Conservation (phyloP, 2,797 vertebrate genomes). For the Podarcis lilfordi region DNA sequence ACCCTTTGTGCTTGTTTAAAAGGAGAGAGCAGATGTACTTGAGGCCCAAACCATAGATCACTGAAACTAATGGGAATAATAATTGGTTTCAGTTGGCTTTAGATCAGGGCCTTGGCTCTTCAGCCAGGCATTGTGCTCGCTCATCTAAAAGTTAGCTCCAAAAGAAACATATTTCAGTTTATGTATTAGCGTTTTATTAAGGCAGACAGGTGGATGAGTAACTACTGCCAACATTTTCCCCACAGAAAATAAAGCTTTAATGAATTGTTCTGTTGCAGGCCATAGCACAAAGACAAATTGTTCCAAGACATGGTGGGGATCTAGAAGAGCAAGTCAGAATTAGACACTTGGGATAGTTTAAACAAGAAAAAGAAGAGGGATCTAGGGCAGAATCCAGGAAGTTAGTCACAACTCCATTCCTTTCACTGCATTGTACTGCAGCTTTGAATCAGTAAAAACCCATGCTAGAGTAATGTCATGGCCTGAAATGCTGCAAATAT, state of each 20-base stretch:
- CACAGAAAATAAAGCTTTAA: slow-evolving; percentile 23
- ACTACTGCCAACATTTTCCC: slow-evolving; percentile 43
- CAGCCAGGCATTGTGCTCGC: rapidly evolving
- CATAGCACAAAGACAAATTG: not conserved
- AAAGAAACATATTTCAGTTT: slow-evolving; percentile 27
- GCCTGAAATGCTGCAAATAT: not conserved
- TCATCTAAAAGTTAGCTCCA: slow-evolving; percentile 23
- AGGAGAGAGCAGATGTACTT: slow-evolving; percentile 33
- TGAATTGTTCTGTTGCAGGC: slow-evolving; percentile 19
- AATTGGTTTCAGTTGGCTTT: not conserved
- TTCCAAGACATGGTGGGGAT: slow-evolving; percentile 14
- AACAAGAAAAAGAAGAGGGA: not conserved
- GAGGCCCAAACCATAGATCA: slow-evolving; percentile 35
- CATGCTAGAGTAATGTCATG: not conserved
- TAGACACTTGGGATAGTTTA: not conserved
- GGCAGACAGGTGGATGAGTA: slow-evolving; percentile 31
- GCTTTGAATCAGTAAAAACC: not conserved
- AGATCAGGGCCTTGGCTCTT: rapidly evolving
- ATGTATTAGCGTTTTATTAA: slow-evolving; percentile 32
- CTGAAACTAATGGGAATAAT: not conserved
- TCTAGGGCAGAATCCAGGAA: not conserved
- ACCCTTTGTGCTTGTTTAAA: slow-evolving; percentile 48
- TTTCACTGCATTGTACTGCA: not conserved
- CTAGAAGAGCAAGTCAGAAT: slow-evolving; percentile 10
- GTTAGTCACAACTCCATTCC: not conserved